Evolutionary conservation across 2,888 invertebrate genomes (phyloP).

Genomic region (Phasia obesa): DNA sequence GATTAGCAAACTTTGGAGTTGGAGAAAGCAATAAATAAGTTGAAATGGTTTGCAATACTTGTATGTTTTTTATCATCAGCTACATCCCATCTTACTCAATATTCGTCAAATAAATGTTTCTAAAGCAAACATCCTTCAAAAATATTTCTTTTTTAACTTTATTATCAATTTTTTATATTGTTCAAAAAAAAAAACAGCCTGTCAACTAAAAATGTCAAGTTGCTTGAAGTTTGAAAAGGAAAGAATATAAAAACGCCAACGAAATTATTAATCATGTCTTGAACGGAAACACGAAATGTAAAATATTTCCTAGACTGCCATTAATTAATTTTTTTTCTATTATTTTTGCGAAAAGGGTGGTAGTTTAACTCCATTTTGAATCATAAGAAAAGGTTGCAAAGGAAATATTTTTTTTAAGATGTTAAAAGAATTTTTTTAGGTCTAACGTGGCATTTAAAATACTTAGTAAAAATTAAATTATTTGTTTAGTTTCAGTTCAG

Average conservation of each 20-base stretch:
- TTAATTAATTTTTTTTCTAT: conserved; percentile 5
- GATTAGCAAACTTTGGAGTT: neutral
- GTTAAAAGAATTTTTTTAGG: too few relatives aligned
- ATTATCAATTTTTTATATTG: conserved; percentile 11
- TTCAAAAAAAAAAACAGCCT: conserved; percentile 44
- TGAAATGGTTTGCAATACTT: neutral
- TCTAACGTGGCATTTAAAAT: too few relatives aligned
- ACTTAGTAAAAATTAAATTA: too few relatives aligned
- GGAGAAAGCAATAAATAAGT: conserved; percentile 9
- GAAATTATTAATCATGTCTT: conserved; percentile 64
- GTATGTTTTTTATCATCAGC: neutral
- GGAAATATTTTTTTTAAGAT: too few relatives aligned
- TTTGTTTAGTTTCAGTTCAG: too few relatives aligned
- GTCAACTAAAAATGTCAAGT: conserved; percentile 69
- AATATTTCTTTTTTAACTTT: neutral
- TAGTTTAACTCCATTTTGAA: conserved; percentile 11
- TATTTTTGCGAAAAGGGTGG: neutral
- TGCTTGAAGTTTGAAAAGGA: conserved; percentile 41
- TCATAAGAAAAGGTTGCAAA: neutral
- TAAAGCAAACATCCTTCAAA: conserved; percentile 30
- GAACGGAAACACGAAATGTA: conserved; percentile 31
- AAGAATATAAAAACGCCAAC: neutral
- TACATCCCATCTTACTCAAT: neutral
- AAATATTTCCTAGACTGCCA: neutral
- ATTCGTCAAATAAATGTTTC: conserved; percentile 3